These are phyloP conservation scores for Chironex yamaguchii DNA, from an alignment of 30 jellyfish, hydroid and myxozoan species.

Conservation along the genomic window DNA sequence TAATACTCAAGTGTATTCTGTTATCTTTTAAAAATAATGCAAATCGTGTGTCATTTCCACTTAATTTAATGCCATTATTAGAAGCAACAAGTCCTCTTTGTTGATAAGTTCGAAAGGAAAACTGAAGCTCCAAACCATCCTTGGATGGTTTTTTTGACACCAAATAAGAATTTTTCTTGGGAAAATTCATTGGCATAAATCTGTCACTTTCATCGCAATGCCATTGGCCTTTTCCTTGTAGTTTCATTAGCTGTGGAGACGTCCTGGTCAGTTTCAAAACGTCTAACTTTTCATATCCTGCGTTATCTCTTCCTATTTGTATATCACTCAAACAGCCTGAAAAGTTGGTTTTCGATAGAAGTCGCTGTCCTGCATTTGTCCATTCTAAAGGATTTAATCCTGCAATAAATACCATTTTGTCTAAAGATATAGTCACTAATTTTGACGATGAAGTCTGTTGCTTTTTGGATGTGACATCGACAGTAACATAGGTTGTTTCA, in stretches of 20 bases:
- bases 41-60: slow-evolving; percentile 58
- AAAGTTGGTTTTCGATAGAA: slow-evolving; percentile 52
- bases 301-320: background rate
- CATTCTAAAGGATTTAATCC: slow-evolving; percentile 18
- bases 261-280: slow-evolving; percentile 3
- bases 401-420: slow-evolving; percentile 15
- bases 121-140: slow-evolving; percentile 30
- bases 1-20: slow-evolving; percentile 52
- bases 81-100: slow-evolving; percentile 58
- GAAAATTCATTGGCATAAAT: slow-evolving; percentile 48
- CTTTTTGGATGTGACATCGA: slow-evolving; percentile 13
- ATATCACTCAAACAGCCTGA: slow-evolving; percentile 66
- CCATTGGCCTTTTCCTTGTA: slow-evolving; percentile 14
- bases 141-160: slow-evolving; percentile 14
- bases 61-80: slow-evolving; percentile 10
- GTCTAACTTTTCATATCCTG: background rate
- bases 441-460: background rate
- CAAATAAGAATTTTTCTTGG: slow-evolving; percentile 17
- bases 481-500: slow-evolving; percentile 52
- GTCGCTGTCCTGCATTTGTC: background rate
- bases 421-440: background rate
- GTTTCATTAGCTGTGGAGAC: background rate
- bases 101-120: slow-evolving; percentile 69
- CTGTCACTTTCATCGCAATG: slow-evolving; percentile 34
- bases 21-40: slow-evolving; percentile 56